phyloP scores from a whole-genome alignment of 2,888 invertebrate species.

The Rhingia campestris region DNA sequence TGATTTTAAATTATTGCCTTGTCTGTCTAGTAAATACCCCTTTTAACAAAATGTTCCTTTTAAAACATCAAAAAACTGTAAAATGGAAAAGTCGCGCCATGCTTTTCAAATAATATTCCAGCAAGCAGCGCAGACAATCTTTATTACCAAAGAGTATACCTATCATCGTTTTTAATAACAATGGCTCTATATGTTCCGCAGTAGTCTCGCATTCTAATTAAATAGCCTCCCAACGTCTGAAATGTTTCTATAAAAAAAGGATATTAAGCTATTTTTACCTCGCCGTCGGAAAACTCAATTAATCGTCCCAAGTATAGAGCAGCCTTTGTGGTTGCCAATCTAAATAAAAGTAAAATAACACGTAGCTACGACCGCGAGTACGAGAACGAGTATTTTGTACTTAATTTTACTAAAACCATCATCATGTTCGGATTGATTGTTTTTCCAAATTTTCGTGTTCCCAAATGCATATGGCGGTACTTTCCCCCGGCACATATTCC shows the following conservation, averaged over 20 bases:
- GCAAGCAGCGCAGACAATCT: too few relatives aligned
- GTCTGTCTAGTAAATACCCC: too few relatives aligned
- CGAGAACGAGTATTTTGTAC: background rate
- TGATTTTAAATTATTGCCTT: too few relatives aligned
- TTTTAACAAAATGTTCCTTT: too few relatives aligned
- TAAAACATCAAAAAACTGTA: too few relatives aligned
- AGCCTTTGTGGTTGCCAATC: conserved; percentile 8
- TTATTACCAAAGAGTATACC: too few relatives aligned
- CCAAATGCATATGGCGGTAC: background rate
- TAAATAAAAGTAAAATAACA: conserved; percentile 1
- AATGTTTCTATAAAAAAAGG: conserved; percentile 36
- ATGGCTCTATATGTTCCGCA: background rate
- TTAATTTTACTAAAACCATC: background rate
- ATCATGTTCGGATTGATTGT: background rate
- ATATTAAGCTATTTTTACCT: conserved; percentile 30
- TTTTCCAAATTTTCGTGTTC: background rate
- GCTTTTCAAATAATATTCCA: too few relatives aligned
- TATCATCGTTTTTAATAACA: too few relatives aligned
- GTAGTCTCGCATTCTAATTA: background rate
- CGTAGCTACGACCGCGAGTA: background rate
- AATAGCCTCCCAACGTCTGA: conserved; percentile 16
- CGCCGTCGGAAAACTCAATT: conserved; percentile 31
- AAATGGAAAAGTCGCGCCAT: too few relatives aligned
- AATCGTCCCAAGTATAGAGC: background rate
- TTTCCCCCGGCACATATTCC: conserved; percentile 15